Percentiles rank a stretch among this genome's conserved stretches.
Evolutionary conservation across 2,888 invertebrate genomes (phyloP).

Genomic region (Heliconius erato): DNA sequence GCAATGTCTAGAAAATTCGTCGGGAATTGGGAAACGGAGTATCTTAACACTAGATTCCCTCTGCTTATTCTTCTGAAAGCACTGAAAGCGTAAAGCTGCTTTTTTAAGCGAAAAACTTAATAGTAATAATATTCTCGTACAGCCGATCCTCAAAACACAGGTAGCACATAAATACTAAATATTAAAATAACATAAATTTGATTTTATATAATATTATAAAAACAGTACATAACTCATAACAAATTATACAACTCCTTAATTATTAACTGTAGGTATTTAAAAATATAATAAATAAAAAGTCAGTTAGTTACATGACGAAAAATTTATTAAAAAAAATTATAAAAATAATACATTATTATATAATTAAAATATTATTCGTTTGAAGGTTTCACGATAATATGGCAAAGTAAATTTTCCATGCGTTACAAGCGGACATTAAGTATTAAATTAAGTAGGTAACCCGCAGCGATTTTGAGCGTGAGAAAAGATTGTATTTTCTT

Average conservation of each 20-base stretch:
- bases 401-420: background rate
- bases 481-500: background rate
- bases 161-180: background rate
- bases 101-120: no score
- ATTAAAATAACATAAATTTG: background rate
- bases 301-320: background rate
- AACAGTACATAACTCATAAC: background rate
- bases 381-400: background rate
- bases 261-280: background rate
- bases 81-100: no score
- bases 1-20: no score
- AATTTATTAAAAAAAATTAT: background rate
- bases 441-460: background rate
- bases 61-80: no score
- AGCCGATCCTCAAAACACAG: no score
- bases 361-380: background rate
- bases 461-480: background rate
- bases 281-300: background rate
- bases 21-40: no score
- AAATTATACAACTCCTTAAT: slow-evolving; percentile 17
- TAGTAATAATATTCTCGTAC: no score
- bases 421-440: slow-evolving; percentile 1
- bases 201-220: slow-evolving; percentile 4
- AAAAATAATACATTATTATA: background rate
- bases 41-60: no score